Percentiles rank a stretch among this genome's conserved stretches.
These are phyloP conservation scores for Lagopus muta DNA, from an alignment of 2,113 vertebrate genomes.

Conservation along the genomic window DNA sequence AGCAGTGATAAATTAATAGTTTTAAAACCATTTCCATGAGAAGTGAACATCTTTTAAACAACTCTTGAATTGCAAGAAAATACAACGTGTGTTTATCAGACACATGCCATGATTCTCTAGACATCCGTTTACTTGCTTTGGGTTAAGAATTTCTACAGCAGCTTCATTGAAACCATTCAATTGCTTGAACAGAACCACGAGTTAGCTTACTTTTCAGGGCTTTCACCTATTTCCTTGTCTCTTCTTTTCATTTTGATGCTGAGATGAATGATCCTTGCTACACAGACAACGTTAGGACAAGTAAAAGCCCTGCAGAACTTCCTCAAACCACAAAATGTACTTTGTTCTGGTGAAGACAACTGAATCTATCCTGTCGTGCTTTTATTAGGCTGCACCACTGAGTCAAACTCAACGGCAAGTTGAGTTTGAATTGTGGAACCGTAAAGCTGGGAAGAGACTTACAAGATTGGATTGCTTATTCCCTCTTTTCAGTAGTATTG, in stretches of 20 bases:
- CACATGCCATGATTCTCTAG: not conserved
- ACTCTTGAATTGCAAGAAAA: not conserved
- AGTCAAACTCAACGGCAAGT: not conserved
- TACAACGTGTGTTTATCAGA: not conserved
- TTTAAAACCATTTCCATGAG: not conserved
- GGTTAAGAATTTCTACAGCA: not conserved
- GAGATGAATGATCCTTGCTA: not conserved
- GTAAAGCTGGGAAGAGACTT: not conserved
- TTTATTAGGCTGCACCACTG: not conserved
- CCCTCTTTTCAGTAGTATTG: not conserved
- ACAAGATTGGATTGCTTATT: not conserved
- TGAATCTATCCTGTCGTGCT: not conserved
- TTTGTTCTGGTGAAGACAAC: not conserved
- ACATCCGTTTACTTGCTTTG: not conserved
- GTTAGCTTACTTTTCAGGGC: not conserved
- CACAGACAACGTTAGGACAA: not conserved
- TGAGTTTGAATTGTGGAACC: not conserved
- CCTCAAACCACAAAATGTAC: not conserved
- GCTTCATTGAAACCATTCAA: not conserved
- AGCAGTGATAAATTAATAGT: slow-evolving; percentile 8
- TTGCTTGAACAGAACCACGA: not conserved
- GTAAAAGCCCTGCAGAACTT: not conserved
- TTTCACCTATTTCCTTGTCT: not conserved
- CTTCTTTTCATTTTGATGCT: not conserved
- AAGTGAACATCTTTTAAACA: not conserved